Evolutionary conservation across 2,797 vertebrate species (phyloP).

Genomic region (Microctenopoma stevenorrisi): DNA sequence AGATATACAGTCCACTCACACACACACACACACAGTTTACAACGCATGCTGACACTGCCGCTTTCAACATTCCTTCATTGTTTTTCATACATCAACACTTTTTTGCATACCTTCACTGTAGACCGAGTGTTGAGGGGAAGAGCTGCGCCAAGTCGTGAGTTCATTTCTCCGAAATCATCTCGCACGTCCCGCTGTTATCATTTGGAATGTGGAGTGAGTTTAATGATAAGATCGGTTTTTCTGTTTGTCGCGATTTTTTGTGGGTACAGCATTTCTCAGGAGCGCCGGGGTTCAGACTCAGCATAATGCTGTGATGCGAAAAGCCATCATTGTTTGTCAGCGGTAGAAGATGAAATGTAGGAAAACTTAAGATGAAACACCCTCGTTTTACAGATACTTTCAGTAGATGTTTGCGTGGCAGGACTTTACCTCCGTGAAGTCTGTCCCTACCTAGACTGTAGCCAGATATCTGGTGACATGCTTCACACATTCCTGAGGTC

Average conservation of each 20-base stretch:
- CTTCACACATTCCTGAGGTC: conserved; percentile 59
- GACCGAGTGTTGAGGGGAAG: conserved; percentile 37
- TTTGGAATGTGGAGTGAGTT: conserved; percentile 47
- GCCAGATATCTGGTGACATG: conserved; percentile 27
- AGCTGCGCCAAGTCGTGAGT: conserved; percentile 49
- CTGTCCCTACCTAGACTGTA: conserved; percentile 52
- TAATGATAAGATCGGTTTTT: conserved; percentile 53
- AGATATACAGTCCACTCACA: conserved; percentile 56
- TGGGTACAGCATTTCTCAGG: conserved; percentile 41
- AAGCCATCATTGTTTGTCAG: conserved; percentile 53
- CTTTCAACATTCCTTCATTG: conserved; percentile 71
- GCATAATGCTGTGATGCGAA: conserved; percentile 39
- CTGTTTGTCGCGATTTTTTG: conserved; percentile 50
- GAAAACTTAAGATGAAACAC: conserved; percentile 37
- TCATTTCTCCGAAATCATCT: conserved; percentile 62
- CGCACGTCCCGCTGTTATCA: conserved; percentile 36
- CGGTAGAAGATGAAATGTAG: conserved; percentile 27
- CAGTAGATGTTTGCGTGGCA: conserved; percentile 38
- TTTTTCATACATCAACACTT: conserved; percentile 73
- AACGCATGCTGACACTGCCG: conserved; percentile 68
- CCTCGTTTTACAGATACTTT: conserved; percentile 40
- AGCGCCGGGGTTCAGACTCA: conserved; percentile 32
- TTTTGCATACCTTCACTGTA: conserved; percentile 57
- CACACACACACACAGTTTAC: conserved; percentile 47
- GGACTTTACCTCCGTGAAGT: conserved; percentile 32